A percentile compares a stretch with the other conserved stretches of the same genome.
phyloP scores from a whole-genome alignment of 2,888 invertebrate genomes.

The Drosophila tripunctata region DNA sequence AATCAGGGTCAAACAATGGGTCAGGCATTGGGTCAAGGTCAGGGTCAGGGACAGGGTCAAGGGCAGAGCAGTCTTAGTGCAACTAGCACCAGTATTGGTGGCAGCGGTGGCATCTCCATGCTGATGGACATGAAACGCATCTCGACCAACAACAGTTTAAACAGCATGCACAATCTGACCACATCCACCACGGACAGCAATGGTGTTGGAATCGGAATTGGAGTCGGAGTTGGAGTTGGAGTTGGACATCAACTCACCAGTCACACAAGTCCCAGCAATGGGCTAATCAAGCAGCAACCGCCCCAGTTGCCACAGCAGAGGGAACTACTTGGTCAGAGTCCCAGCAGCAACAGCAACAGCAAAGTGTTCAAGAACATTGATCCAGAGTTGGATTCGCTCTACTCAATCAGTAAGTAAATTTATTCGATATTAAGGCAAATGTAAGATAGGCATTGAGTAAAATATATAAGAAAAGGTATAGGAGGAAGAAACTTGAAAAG shows the following conservation, averaged over 20 bases:
- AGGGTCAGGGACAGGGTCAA: slow-evolving; percentile 19
- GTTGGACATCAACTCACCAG: slow-evolving; percentile 49
- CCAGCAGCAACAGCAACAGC: slow-evolving; percentile 81
- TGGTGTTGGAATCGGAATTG: too few relatives aligned
- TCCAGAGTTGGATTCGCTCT: slow-evolving; percentile 89
- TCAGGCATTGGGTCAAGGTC: slow-evolving; percentile 3
- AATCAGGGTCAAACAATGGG: slow-evolving; percentile 13
- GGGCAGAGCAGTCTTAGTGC: slow-evolving; percentile 48
- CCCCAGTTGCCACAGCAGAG: slow-evolving; percentile 55
- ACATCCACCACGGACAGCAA: slow-evolving; percentile 68
- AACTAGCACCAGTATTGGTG: slow-evolving; percentile 63
- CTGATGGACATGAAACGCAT: slow-evolving; percentile 83
- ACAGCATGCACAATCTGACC: slow-evolving; percentile 77
- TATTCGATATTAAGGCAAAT: background rate
- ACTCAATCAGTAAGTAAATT: slow-evolving; percentile 87
- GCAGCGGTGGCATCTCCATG: slow-evolving; percentile 82
- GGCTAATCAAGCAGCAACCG: slow-evolving; percentile 45
- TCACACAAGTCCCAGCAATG: slow-evolving; percentile 79
- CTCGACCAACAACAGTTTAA: slow-evolving; percentile 81
- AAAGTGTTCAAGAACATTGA: slow-evolving; percentile 85
- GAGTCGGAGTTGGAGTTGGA: too few relatives aligned
- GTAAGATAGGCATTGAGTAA: background rate
- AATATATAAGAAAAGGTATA: background rate
- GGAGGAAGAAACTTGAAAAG: background rate
- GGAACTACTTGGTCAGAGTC: slow-evolving; percentile 81